Evolutionary conservation across 2,888 invertebrate genomes (phyloP).

Genomic region (Agrochola circellaris): DNA sequence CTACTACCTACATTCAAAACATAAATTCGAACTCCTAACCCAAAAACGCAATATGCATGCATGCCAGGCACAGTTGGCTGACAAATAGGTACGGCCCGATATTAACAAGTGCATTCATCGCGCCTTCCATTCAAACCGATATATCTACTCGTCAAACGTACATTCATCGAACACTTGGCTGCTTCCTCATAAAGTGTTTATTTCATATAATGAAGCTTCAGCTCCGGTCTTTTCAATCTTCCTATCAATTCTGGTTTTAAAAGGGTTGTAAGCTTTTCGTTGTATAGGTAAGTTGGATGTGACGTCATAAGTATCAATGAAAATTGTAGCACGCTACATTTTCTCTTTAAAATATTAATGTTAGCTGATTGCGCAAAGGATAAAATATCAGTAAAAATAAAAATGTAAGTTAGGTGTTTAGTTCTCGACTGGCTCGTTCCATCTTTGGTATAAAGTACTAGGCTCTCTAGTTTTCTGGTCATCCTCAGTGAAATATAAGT

Average conservation of each 20-base stretch:
- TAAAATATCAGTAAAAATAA: not conserved
- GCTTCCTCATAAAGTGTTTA: slow-evolving; percentile 40
- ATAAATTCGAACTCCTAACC: not conserved
- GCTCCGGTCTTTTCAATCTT: slow-evolving; percentile 16
- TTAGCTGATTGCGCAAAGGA: too few relatives aligned
- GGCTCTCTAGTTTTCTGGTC: not conserved
- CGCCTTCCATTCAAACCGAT: slow-evolving; percentile 37
- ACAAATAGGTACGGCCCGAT: slow-evolving; percentile 20
- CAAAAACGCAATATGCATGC: slow-evolving; percentile 10
- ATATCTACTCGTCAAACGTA: slow-evolving; percentile 21
- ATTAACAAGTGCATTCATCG: slow-evolving; percentile 45
- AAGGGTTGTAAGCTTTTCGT: not conserved
- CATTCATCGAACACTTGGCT: slow-evolving; percentile 38
- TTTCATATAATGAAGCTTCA: slow-evolving; percentile 18
- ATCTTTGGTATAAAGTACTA: not conserved
- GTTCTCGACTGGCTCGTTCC: too few relatives aligned
- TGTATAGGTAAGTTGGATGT: not conserved
- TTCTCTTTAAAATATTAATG: not conserved
- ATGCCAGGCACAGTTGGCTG: not conserved
- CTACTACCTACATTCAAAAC: not conserved
- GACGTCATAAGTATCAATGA: not conserved
- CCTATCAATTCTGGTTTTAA: not conserved
- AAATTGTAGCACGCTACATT: not conserved
- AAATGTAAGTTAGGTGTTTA: not conserved
- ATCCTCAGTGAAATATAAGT: not conserved